Evolutionary conservation across 1,140 invertebrate genomes (phyloP).

Genomic region (Tetranychus cinnabarinus): DNA sequence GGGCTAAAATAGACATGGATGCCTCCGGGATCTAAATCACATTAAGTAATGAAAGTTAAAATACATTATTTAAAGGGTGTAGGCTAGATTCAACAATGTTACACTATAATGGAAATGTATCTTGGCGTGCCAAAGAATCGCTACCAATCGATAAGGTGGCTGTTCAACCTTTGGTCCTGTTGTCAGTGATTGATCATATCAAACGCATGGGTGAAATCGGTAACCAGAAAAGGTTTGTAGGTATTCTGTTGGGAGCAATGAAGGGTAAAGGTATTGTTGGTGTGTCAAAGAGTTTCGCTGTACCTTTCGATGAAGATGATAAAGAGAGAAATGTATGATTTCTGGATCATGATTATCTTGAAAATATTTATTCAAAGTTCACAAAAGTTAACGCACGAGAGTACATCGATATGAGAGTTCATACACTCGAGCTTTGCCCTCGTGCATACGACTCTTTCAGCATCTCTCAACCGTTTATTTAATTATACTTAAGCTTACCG

Average conservation of each 20-base stretch:
- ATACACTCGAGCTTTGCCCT: no score
- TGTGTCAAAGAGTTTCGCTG: conserved; percentile 98
- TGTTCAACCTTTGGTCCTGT: conserved; percentile 88
- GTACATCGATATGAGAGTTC: conserved; percentile 97
- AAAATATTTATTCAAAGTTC: conserved; percentile 99
- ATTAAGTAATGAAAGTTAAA: no score
- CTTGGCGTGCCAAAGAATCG: not conserved
- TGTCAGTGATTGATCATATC: conserved; percentile 98
- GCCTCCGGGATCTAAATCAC: no score
- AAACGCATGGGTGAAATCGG: conserved; percentile 98
- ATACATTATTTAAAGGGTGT: no score
- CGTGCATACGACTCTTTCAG: no score
- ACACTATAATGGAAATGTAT: no score
- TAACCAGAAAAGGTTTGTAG: conserved; percentile 92
- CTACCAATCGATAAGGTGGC: conserved; percentile 50
- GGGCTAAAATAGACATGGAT: no score
- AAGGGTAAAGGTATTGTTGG: conserved; percentile 81
- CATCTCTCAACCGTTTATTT: no score
- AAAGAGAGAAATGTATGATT: conserved; percentile 98
- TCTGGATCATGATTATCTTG: conserved; percentile 95
- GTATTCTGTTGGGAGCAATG: conserved; percentile 86
- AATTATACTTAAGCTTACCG: no score
- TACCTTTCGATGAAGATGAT: conserved; percentile 99
- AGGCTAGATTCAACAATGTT: no score
- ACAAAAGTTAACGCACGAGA: conserved; percentile 94